Evolutionary conservation across 2,113 vertebrate genomes (phyloP).

Genomic region (Megalops atlanticus): DNA sequence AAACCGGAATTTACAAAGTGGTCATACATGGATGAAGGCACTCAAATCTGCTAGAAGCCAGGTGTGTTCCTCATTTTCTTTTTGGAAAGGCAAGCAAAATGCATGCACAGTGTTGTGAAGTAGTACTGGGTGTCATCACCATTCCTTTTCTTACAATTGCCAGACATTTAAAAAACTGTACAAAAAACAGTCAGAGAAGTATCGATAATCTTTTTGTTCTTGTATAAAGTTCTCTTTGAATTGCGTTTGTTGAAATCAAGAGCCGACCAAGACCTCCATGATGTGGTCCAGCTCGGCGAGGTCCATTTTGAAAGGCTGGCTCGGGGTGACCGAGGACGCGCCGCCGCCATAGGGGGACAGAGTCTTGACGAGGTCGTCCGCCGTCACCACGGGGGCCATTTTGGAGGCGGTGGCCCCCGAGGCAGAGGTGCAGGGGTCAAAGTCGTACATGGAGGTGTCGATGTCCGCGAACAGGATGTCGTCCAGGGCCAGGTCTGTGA

Average conservation of each 20-base stretch:
- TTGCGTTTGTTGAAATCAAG: conserved; percentile 67
- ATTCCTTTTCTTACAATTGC: conserved; percentile 65
- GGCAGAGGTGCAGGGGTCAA: conserved; percentile 86
- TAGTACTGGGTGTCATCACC: conserved; percentile 69
- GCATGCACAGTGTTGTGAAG: conserved; percentile 94
- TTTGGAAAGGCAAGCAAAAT: conserved; percentile 86
- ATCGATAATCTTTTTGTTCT: conserved; percentile 12
- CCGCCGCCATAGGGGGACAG: conserved; percentile 81
- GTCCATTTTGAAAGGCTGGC: conserved; percentile 99
- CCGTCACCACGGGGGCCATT: conserved; percentile 82
- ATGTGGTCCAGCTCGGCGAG: conserved; percentile 98
- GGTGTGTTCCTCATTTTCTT: conserved; percentile 74
- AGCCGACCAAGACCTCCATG: conserved; percentile 98
- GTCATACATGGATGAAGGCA: conserved; percentile 94
- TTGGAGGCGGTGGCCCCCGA: conserved; percentile 76
- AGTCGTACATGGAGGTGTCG: conserved; percentile 99
- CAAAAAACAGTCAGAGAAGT: conserved; percentile 38
- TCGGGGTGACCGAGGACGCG: conserved; percentile 83
- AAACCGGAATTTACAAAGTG: conserved; percentile 76
- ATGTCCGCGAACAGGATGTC: conserved; percentile 98
- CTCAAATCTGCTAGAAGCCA: conserved; percentile 91
- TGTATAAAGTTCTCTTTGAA: conserved; percentile 21
- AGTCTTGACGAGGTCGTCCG: conserved; percentile 95
- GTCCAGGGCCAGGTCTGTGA: conserved; percentile 96
- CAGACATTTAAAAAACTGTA: conserved; percentile 56